These are phyloP conservation scores for Melangyna quadrimaculata DNA, from an alignment of 2,888 invertebrate genomes.

Conservation along the genomic window DNA sequence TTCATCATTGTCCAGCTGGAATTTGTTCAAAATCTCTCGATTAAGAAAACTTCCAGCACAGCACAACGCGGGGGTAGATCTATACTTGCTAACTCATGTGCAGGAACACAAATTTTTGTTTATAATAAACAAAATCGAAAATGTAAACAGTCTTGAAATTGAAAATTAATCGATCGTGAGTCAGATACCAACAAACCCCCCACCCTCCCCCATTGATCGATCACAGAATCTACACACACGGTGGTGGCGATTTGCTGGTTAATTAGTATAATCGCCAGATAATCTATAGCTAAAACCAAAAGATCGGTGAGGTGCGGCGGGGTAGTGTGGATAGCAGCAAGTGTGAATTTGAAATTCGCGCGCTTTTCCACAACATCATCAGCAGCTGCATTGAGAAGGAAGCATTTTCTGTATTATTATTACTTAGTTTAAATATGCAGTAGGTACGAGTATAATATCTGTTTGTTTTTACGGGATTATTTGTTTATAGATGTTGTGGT, in stretches of 20 bases:
- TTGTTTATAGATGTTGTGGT: conserved; percentile 47
- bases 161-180: conserved; percentile 66
- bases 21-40: neutral
- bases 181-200: conserved; percentile 8
- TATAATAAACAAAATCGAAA: conserved; percentile 61
- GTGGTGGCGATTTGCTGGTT: conserved; percentile 39
- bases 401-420: conserved; percentile 28
- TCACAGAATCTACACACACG: neutral
- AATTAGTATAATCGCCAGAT: conserved; percentile 41
- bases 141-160: conserved; percentile 58
- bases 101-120: conserved; percentile 52
- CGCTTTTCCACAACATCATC: neutral
- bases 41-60: conserved; percentile 6
- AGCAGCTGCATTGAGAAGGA: conserved; percentile 27
- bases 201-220: neutral
- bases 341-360: conserved; percentile 29
- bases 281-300: conserved; percentile 25
- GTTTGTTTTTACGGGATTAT: conserved; percentile 51
- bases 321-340: conserved; percentile 21
- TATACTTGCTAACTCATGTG: conserved; percentile 29
- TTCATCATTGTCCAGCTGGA: conserved; percentile 29
- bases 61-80: conserved; percentile 2
- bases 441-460: neutral
- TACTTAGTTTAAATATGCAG: conserved; percentile 17
- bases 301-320: neutral